Conservation (phyloP, 1,140 invertebrate species). For the roundworm (Caenorhabditis elegans) region DNA sequence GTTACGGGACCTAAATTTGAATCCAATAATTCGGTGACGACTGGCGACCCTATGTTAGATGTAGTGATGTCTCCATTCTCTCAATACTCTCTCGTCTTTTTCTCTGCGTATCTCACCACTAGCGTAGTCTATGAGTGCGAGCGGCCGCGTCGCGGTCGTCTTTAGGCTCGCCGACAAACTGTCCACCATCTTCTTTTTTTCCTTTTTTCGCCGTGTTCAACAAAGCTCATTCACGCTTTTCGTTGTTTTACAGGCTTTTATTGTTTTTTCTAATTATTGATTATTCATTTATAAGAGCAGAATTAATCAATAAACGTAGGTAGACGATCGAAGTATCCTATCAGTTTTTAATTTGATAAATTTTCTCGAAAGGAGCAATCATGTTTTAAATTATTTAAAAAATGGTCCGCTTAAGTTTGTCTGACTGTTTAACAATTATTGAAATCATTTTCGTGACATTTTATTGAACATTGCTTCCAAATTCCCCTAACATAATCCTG, state of each 20-base stretch:
- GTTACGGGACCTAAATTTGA: background rate
- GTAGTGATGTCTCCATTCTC: slow-evolving; percentile 7
- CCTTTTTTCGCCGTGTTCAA: background rate
- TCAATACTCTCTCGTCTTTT: background rate
- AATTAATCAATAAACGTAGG: no score
- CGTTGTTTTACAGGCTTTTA: background rate
- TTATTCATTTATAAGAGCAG: no score
- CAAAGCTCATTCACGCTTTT: background rate
- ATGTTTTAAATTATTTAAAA: no score
- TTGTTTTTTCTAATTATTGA: no score
- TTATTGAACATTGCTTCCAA: no score
- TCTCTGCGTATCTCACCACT: background rate
- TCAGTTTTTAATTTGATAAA: no score
- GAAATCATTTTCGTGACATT: no score
- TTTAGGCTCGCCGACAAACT: slow-evolving; percentile 23
- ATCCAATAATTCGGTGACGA: slow-evolving; percentile 15
- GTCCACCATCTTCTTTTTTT: background rate
- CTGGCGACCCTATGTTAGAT: slow-evolving; percentile 7
- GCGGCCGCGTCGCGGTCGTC: slow-evolving; percentile 19
- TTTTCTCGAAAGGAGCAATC: no score
- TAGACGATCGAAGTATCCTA: no score
- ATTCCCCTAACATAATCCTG: no score
- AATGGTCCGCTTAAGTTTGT: no score
- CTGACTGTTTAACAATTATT: no score
- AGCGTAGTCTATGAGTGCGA: background rate